Base-by-base conservation (phyloP, 2,797 vertebrate genomes). In the Paratrypauchen microcephalus region DNA sequence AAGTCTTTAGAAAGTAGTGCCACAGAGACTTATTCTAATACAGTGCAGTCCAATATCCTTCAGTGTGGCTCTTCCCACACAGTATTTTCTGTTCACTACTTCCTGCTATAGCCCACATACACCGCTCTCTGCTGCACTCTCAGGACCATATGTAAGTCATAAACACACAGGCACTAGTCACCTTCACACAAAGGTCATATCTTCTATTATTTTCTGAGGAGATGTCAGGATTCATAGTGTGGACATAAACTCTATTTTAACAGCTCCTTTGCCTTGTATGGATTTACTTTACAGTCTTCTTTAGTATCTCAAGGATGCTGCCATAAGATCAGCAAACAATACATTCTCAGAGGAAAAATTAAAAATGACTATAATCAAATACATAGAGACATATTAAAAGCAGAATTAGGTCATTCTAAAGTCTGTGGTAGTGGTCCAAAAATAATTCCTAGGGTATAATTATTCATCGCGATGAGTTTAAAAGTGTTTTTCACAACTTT, bases 151-250 rank as follows among this genome's bases (percentile, higher is more conserved):
- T 91, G 88, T 85, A 84, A 87, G 86, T 76, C 87, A 87, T 83
- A 91, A 83, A 87, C 86, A 87, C 80, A 72, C 57, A 56, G 61
- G 75, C 68, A 80, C 69, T 86, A 85, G 77, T 89, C 88, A 81
- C 83, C 91, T 86, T 91, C 87, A 66, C 85, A 76, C 75, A 92
- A 91, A 93, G 89, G 89, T 92, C 85, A 86, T 77, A 80, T 79
- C 68, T 87, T 76, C 74, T 76, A 83, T 91, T 89, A 84, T 67
- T 75, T 80, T 81, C 80, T 65, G 74, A 73, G 64, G 74, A 73
- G 64, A 79, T 82, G 76, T 88, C 76, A 79, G 71, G 75, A 83
- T 80, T 83, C 66, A 66, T 23, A 65, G 65, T 26, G 63, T 69
- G 75, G 75, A 66, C 60, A 12, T 68, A 60, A 4, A 39, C 70